Evolutionary conservation across 2,888 invertebrate species (phyloP).

Genomic region (Thera britannica): DNA sequence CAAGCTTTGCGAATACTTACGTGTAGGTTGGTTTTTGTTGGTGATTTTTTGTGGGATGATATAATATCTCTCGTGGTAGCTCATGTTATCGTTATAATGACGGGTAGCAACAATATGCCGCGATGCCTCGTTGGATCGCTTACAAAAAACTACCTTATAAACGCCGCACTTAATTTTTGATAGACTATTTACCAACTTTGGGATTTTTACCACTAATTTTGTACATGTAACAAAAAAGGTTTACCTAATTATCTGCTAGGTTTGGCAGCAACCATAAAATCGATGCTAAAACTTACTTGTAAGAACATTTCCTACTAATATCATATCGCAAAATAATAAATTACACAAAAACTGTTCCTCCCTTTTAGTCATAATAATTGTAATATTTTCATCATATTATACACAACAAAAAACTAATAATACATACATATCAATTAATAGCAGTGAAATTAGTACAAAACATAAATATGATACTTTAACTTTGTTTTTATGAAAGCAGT

Average conservation of each 20-base stretch:
- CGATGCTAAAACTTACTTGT: no score
- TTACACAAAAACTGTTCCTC: no score
- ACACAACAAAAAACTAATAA: not conserved
- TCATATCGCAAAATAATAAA: no score
- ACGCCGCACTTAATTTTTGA: slow-evolving; percentile 11
- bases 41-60: slow-evolving; percentile 49
- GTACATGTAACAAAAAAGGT: no score
- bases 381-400: not conserved
- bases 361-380: no score
- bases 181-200: slow-evolving; percentile 5
- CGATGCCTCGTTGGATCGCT: slow-evolving; percentile 27
- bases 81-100: slow-evolving; percentile 32
- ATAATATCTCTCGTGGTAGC: slow-evolving; percentile 39
- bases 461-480: not conserved
- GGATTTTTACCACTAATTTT: not conserved
- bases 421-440: not conserved
- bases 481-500: no score
- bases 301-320: no score
- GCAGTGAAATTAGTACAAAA: not conserved
- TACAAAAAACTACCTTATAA: slow-evolving; percentile 26
- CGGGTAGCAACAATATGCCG: slow-evolving; percentile 41
- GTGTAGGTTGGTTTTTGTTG: slow-evolving; percentile 45
- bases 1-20: slow-evolving; percentile 31
- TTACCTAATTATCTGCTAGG: no score
- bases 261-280: no score